A percentile compares a stretch with the other conserved stretches of the same genome.
These are phyloP conservation scores for Meliscaeva auricollis DNA, from an alignment of 2,888 invertebrate species.

Conservation along the genomic window DNA sequence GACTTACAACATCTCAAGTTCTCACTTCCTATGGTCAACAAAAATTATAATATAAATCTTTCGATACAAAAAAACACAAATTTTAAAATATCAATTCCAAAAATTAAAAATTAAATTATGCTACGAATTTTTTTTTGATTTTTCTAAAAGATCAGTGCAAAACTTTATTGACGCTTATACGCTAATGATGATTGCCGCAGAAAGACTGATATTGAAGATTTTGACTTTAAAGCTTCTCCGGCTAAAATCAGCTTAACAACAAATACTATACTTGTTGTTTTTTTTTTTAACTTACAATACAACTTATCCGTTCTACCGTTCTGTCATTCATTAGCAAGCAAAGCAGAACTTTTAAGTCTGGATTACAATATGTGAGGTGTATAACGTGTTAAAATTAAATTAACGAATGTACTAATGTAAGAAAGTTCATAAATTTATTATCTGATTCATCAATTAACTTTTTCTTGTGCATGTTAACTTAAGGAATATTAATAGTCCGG, in stretches of 20 bases:
- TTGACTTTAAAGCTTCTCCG: conserved; percentile 10
- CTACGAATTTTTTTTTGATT: too few relatives aligned
- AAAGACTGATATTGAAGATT: neutral
- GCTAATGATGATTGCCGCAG: conserved; percentile 15
- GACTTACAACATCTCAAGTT: conserved; percentile 65
- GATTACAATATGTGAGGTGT: neutral
- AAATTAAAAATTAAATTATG: too few relatives aligned
- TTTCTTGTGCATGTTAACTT: neutral
- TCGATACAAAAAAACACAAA: neutral
- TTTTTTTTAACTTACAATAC: neutral
- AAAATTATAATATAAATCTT: neutral
- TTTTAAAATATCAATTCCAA: neutral
- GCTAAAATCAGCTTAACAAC: neutral
- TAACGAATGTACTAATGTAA: conserved; percentile 5
- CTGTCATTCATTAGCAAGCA: neutral
- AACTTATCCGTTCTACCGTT: neutral
- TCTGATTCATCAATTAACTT: conserved; percentile 4
- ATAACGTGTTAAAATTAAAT: conserved; percentile 11
- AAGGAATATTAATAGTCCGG: neutral
- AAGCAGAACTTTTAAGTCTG: conserved; percentile 1
- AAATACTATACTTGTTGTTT: neutral
- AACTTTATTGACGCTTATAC: neutral
- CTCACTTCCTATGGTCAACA: conserved; percentile 11
- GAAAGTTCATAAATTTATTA: neutral
- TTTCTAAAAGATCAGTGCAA: conserved; percentile 11